Evolutionary conservation across 2,888 invertebrate genomes (phyloP), one percentile per base, ranked within the genome.

Genomic region (Eurytoma californica): DNA sequence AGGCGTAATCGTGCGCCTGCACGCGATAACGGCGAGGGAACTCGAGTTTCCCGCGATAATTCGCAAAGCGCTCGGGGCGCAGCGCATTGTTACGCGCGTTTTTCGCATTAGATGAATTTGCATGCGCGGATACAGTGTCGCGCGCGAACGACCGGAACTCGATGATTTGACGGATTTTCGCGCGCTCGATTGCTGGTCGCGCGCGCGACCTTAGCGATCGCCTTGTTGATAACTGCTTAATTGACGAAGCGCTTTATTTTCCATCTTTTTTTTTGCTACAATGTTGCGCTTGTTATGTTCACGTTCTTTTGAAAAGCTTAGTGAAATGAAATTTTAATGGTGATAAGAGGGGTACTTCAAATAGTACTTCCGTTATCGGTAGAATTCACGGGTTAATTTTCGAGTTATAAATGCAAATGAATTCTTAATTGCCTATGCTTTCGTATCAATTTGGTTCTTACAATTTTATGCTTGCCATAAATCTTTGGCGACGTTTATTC

Each of bases 121-220:
- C 53, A 18, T 49, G 53, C 74, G 60, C 20, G 47, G 55, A 78
- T 78, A 73, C 73, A 78, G 60, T 69, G 63, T 67, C 78, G 69
- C 58, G 66, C 39, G 60, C 70, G 20, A 4, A 24, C 0, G 24
- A 9, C 47, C 72, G 72, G 79, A 80, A 80, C 72, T 76, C 68
- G 72, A 68, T 76, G 72, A 80, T 80, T 76, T 68, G 76, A 47
- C 76, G 72, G 60, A 58, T 74, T 74, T 74, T 39, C 74, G 49
- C 58, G 69, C 39, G n/a, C 24, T 65, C 0, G 49, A 65, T 65
- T 65, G 49, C 14, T 1, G 24, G 1, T 24, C 24, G 24, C 39
- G 39, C 2, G 39, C 28, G 73, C n/a, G 66, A 5, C 66, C 66
- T 74, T 49, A 30, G 20, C 47, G 60, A 61, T 60, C 61, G 47